Percentiles rank a stretch among this genome's conserved stretches.
phyloP scores from a whole-genome alignment of 2,888 invertebrate species.

The Tachina grossa region DNA sequence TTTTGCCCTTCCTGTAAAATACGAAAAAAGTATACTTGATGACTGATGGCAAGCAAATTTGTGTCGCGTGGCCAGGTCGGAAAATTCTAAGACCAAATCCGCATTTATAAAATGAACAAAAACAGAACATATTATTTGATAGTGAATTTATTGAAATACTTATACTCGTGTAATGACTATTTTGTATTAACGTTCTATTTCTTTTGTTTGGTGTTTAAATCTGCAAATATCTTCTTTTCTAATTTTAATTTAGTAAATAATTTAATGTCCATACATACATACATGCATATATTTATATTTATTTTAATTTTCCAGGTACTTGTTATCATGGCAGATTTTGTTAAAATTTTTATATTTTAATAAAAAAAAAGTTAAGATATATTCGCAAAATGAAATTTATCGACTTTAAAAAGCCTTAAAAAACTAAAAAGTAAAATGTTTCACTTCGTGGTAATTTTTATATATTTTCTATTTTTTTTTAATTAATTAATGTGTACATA shows the following conservation, averaged over 20 bases:
- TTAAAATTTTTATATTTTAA: neutral
- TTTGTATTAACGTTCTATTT: too few relatives aligned
- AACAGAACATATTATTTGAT: neutral
- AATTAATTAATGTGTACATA: constrained; percentile 51
- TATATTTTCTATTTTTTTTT: constrained; percentile 24
- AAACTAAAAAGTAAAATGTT: constrained; percentile 2
- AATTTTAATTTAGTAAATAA: too few relatives aligned
- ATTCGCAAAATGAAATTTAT: constrained; percentile 10
- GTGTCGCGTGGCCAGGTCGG: neutral
- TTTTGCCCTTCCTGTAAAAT: too few relatives aligned
- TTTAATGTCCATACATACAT: too few relatives aligned
- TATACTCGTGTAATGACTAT: too few relatives aligned
- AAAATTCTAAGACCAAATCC: neutral
- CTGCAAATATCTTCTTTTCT: too few relatives aligned
- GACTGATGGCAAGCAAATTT: too few relatives aligned
- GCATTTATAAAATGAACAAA: constrained; percentile 10
- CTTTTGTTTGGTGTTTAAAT: too few relatives aligned
- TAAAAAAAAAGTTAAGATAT: constrained; percentile 11
- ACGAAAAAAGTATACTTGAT: too few relatives aligned
- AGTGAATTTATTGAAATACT: neutral
- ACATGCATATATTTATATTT: too few relatives aligned
- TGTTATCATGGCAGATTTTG: too few relatives aligned
- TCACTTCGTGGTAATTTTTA: constrained; percentile 46
- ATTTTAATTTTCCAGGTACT: too few relatives aligned
- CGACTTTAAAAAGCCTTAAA: constrained; percentile 53